phyloP scores from a whole-genome alignment of 64 coral and sea anemone genomes.

The Montipora capricornis region DNA sequence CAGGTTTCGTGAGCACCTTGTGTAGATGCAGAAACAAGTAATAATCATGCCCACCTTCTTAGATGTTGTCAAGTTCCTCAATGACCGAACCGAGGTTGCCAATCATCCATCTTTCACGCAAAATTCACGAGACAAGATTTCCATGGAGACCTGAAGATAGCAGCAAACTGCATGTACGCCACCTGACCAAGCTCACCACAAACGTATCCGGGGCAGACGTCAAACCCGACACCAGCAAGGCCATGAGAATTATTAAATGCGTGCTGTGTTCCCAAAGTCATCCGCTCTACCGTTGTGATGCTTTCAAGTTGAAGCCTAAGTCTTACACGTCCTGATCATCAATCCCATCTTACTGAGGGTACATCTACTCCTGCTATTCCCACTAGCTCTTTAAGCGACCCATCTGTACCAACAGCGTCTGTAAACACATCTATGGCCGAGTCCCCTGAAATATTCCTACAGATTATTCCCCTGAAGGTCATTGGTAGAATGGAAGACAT shows the following conservation, averaged over 20 bases:
- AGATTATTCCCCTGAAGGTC: background rate
- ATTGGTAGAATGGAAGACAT: background rate
- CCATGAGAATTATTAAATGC: background rate
- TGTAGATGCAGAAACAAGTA: background rate
- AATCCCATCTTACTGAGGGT: background rate
- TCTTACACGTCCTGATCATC: background rate
- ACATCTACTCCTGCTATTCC: background rate
- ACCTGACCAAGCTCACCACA: background rate
- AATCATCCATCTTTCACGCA: background rate
- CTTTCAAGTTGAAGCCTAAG: background rate
- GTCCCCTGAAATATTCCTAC: background rate
- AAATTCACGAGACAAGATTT: background rate
- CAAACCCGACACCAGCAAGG: background rate
- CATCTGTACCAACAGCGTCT: background rate
- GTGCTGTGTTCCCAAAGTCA: background rate
- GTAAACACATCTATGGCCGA: background rate
- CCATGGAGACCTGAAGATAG: background rate
- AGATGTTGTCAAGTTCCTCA: background rate
- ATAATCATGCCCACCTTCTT: background rate
- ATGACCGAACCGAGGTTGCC: background rate
- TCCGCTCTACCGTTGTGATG: background rate
- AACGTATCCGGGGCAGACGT: background rate
- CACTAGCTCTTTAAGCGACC: background rate
- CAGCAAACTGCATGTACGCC: background rate
- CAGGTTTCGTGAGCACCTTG: conserved; percentile 21